phyloP scores from a whole-genome alignment of 1,140 invertebrate species.

The Hormaphis cornu region DNA sequence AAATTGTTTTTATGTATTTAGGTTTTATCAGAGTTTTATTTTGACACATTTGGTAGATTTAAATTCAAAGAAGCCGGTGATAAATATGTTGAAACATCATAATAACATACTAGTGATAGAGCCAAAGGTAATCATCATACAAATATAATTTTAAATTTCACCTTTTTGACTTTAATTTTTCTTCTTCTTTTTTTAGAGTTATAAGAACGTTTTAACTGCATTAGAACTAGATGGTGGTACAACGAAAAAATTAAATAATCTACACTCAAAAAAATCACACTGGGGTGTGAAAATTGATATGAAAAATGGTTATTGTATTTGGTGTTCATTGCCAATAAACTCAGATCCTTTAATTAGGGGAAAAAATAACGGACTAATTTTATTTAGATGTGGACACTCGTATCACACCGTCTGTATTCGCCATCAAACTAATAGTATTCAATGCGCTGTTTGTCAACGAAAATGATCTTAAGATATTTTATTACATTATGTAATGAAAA shows the following conservation, averaged over 20 bases:
- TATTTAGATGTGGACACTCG: conserved; percentile 37
- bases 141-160: not conserved
- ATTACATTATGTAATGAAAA: not conserved
- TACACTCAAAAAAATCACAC: conserved; percentile 29
- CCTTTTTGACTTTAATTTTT: not conserved
- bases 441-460: conserved; percentile 8
- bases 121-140: not conserved
- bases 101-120: not conserved
- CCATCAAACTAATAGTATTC: conserved; percentile 26
- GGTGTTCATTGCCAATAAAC: conserved; percentile 36
- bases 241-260: not conserved
- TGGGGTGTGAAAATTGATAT: conserved; percentile 37
- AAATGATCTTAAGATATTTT: not conserved
- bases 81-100: not conserved
- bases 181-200: not conserved
- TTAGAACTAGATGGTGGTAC: not conserved
- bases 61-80: not conserved
- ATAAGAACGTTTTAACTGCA: not conserved
- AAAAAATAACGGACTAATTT: conserved; percentile 35
- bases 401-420: conserved; percentile 37
- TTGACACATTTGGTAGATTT: not conserved
- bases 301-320: conserved; percentile 34
- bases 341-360: conserved; percentile 34
- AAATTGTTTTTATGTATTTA: not conserved
- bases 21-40: conserved; percentile 28